A percentile compares a stretch with the other conserved stretches of the same genome.
Conservation (phyloP, 35 echinoderm and acorn worm genomes). For the Nesometra sesokonis region DNA sequence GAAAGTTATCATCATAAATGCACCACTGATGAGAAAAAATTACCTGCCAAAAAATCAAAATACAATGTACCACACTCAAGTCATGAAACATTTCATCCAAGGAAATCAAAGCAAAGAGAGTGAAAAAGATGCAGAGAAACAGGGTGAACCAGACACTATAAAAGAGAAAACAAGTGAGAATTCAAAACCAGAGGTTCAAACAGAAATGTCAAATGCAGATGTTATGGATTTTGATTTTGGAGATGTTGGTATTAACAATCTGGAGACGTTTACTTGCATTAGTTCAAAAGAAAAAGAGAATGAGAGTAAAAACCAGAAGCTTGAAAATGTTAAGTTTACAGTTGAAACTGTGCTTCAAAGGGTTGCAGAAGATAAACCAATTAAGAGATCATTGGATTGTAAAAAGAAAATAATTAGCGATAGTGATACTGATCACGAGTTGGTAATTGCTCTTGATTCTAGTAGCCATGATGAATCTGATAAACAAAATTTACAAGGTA, state of each 20-base stretch:
- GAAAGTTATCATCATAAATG: neutral
- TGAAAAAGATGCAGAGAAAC: neutral
- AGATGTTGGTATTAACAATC: neutral
- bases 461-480: neutral
- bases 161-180: too few relatives aligned
- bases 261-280: neutral
- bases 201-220: neutral
- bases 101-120: neutral
- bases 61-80: neutral
- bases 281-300: too few relatives aligned
- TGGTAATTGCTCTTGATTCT: neutral
- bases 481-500: too few relatives aligned
- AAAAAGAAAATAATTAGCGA: neutral
- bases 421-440: neutral
- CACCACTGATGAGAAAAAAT: neutral
- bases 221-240: neutral
- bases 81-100: neutral
- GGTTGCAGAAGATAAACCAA: too few relatives aligned
- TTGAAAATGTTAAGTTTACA: too few relatives aligned
- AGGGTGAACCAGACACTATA: neutral
- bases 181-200: neutral
- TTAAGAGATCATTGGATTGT: too few relatives aligned
- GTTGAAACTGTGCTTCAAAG: too few relatives aligned
- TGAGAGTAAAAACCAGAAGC: too few relatives aligned
- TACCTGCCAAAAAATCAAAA: neutral